phyloP scores from a whole-genome alignment of 2,888 invertebrate species.

The Nomada fucata region DNA sequence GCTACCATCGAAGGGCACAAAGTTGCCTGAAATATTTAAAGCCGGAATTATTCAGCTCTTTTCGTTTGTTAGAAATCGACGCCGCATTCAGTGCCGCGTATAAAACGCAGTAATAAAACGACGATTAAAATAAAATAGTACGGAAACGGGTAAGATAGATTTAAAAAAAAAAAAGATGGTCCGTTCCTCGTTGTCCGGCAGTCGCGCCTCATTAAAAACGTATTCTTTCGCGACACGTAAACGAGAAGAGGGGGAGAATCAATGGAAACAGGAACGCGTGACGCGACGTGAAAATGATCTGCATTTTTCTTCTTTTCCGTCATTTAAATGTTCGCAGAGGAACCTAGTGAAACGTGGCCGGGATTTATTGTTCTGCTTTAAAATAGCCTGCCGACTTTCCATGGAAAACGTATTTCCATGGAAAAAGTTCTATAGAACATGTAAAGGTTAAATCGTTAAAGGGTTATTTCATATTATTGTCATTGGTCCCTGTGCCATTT shows the following conservation, averaged over 20 bases:
- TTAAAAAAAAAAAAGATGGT: background rate
- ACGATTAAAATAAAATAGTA: constrained; percentile 38
- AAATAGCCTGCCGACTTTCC: background rate
- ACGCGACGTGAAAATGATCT: constrained; percentile 23
- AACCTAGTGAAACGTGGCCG: background rate
- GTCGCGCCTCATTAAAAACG: constrained; percentile 57
- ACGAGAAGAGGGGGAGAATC: constrained; percentile 27
- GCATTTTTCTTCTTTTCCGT: constrained; percentile 20
- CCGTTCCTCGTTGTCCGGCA: constrained; percentile 29
- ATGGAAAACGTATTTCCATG: background rate
- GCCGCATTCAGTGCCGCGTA: constrained; percentile 14
- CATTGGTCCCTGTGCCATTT: too few species aligned
- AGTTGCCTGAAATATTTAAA: constrained; percentile 25
- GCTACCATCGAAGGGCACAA: too few species aligned
- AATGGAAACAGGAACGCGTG: constrained; percentile 36
- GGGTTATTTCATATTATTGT: too few species aligned
- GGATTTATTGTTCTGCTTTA: background rate
- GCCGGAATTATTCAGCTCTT: background rate
- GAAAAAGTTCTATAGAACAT: background rate
- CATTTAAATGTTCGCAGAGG: background rate
- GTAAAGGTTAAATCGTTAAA: background rate
- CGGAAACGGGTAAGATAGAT: background rate
- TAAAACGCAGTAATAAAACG: constrained; percentile 48
- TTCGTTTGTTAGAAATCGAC: constrained; percentile 10
- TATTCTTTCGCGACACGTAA: constrained; percentile 52